These are phyloP conservation scores for Harpagoxenus sublaevis DNA, from an alignment of 2,888 invertebrate genomes.

Conservation along the genomic window DNA sequence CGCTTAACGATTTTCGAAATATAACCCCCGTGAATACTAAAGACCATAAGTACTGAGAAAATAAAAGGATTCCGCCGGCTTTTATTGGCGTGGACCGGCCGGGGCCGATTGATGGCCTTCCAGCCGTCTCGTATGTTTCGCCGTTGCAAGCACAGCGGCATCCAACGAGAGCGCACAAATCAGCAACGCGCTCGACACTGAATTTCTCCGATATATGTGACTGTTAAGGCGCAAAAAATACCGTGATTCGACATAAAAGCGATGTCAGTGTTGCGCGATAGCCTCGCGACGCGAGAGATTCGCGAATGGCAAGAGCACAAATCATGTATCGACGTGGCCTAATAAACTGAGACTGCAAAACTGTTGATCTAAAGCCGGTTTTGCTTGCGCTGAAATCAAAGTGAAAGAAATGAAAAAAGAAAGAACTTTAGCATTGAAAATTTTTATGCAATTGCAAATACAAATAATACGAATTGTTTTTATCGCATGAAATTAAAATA, in stretches of 20 bases:
- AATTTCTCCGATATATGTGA: constrained; percentile 41
- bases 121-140: constrained; percentile 38
- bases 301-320: constrained; percentile 39
- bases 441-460: not conserved
- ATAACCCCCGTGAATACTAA: constrained; percentile 33
- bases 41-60: constrained; percentile 45
- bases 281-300: not conserved
- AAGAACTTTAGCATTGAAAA: not conserved
- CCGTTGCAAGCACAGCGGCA: constrained; percentile 2
- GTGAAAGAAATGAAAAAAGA: not conserved
- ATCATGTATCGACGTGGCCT: constrained; percentile 48
- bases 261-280: constrained; percentile 15
- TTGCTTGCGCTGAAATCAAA: constrained; percentile 28
- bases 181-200: constrained; percentile 15
- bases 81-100: constrained; percentile 43
- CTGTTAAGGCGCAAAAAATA: constrained; percentile 36
- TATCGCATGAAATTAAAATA: not conserved
- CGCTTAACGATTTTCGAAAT: constrained; percentile 58
- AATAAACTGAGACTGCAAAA: constrained; percentile 48
- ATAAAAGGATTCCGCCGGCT: constrained; percentile 50
- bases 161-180: constrained; percentile 28
- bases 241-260: constrained; percentile 5
- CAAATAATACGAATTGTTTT: not conserved
- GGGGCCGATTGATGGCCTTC: constrained; percentile 44
- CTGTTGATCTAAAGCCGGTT: constrained; percentile 3